Base-by-base conservation (phyloP, 2,113 vertebrate genomes). In the Bubo blakistoni region DNA sequence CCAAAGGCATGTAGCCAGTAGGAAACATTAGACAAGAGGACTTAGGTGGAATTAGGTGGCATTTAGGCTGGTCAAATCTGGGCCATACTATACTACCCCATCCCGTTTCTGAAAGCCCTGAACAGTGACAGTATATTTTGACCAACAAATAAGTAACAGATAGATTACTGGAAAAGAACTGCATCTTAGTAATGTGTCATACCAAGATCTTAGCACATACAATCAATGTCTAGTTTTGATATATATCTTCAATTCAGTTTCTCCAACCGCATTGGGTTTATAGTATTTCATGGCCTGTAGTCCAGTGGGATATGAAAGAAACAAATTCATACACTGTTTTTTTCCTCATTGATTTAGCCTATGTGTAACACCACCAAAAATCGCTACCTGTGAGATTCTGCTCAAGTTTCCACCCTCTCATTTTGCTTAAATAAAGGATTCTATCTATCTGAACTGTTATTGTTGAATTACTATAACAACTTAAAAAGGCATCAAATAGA, bases 11-110 rank as follows among this genome's bases (percentile, higher is more conserved):
- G 32, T 24, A 81, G 94, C 69, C 95, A 96, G 69, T 30, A 92
- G 91, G 89, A 91, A 96, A 96, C 81, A 89, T 81, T 63, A 96
- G 77, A 96, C 94, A 96, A 92, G 74, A 86, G 38, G 69, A 95
- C 26, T 96, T 95, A 78, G 63, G 82, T 65, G 77, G 92, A 80
- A 94, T 97, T 92, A 96, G 74, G 74, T 72, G 44, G 79, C 59
- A 93, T 93, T 93, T 90, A 74, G 73, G 55, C 69, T 91, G 44
- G 26, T 52, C 0, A 0, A 89, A 88, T 95, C 88, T 95, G 69
- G 83, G 86, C 88, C 95, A 94, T 34, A 66, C 72, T 67, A 62
- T 20, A 5, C 72, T 69, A 49, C 57, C 34, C 46, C 7, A 49
- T 61, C 34, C 46, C 7, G 0, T 61, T 90, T 88, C 90, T 90